Evolutionary conservation across 2,888 invertebrate genomes (phyloP), one percentile per base, ranked within the genome.

Genomic region (Trypoxylon attenuatum): DNA sequence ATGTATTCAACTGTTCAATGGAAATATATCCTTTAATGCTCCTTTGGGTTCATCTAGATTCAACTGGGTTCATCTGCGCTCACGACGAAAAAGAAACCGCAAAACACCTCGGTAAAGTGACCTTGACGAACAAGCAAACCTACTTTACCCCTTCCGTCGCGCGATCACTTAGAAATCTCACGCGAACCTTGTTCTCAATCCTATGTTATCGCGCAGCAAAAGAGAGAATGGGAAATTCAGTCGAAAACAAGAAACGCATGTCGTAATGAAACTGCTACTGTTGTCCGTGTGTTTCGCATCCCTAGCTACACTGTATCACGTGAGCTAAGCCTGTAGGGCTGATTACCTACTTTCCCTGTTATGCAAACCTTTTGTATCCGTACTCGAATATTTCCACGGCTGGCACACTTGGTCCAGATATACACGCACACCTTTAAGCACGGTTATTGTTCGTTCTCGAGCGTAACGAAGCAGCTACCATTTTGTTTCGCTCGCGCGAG

Each of bases 381-480:
- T 38, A 29, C 5, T 27, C 16, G 16, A 57, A 53, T 56, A n/a
- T 51, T 6, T 45, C 21, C 4, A 21, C 25, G 55, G 16, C 29
- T 53, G 55, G 25, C 49, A 76, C 60, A 66, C 71, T 82, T 80
- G 75, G 74, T 81, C 76, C 73, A 70, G 77, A 68, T 59, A 63
- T 73, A 73, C 51, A 71, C 47, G 69, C 74, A 73, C 73, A 70
- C 33, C 49, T 51, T 64, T 72, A 70, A 68, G 70, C 63, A 68
- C 57, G 71, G 74, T 79, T 71, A 76, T 78, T 56, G 63, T 74
- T 76, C 65, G 25, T 78, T 57, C 68, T 68, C 71, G 77, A 75
- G 72, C 78, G 75, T 76, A 76, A 73, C 76, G 79, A 81, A 79
- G 71, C 77, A 80, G 77, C 79, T 69, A 80, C 78, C 81, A 82